phyloP scores from a whole-genome alignment of 1,140 invertebrate genomes.

The Alviniconcha marisindica region DNA sequence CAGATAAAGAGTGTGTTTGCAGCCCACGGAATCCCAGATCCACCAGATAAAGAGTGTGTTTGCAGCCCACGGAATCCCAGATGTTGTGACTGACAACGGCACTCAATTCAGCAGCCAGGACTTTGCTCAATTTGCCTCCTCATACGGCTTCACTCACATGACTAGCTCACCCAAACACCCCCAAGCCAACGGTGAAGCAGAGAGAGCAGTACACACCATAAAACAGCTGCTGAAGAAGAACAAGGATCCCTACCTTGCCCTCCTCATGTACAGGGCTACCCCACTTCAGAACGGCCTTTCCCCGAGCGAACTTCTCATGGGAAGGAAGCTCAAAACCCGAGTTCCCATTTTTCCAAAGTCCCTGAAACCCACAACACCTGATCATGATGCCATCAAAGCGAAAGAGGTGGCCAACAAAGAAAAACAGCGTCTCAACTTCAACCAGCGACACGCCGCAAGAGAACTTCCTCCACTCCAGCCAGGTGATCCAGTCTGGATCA shows the following conservation, averaged over 20 bases:
- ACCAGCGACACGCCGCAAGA: constrained; percentile 28
- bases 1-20: constrained; percentile 53
- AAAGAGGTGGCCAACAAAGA: constrained; percentile 17
- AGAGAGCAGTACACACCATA: constrained; percentile 53
- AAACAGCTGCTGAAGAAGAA: constrained; percentile 49
- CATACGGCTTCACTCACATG: constrained; percentile 55
- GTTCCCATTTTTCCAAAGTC: constrained; percentile 22
- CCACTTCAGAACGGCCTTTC: constrained; percentile 41
- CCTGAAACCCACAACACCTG: background rate
- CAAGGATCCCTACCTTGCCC: constrained; percentile 45
- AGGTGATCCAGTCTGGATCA: constrained; percentile 36
- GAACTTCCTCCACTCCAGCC: background rate
- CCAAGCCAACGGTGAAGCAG: constrained; percentile 53
- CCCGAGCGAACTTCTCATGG: constrained; percentile 50
- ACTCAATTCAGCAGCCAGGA: constrained; percentile 73
- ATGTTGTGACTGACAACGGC: constrained; percentile 70
- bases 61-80: constrained; percentile 55
- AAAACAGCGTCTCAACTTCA: background rate
- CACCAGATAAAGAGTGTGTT: too few relatives aligned
- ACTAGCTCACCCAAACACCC: constrained; percentile 50
- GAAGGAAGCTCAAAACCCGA: constrained; percentile 41
- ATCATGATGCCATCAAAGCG: background rate
- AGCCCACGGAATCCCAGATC: constrained; percentile 51
- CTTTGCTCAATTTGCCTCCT: constrained; percentile 72
- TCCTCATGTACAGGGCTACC: constrained; percentile 44